Base-by-base conservation (phyloP, 2,888 invertebrate species). In the Oxystoma pomonae region DNA sequence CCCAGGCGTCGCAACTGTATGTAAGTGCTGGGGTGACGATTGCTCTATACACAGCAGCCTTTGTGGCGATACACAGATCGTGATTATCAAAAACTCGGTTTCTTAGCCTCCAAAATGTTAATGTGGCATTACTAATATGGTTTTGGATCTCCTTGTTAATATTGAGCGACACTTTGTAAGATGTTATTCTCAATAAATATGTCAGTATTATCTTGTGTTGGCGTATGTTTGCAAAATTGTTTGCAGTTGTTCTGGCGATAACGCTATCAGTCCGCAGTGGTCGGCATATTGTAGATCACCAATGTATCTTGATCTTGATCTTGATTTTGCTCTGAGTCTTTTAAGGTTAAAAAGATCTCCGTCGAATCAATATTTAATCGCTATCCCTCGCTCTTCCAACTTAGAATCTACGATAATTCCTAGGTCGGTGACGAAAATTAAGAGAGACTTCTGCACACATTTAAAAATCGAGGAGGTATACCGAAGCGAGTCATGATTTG, bases 361-460 rank as follows among this genome's bases (percentile, higher is more conserved):
- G 7, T 50, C 59, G 17, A 19, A 19, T 1, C 19, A 9, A n/a
- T 50, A 49, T 16, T 16, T 51, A 12, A 49, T 17, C 1, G 49
- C 53, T 53, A 53, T 53, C 5, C 21, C 55, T 53, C 60, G 52
- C 53, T 59, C 55, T 19, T 59, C 16, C 7, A 55, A 18, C 19
- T 55, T 59, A n/a, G 9, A 53, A 20, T 59, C 55, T 5, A 59
- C 60, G 2, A 59, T 55, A 12, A 59, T 59, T 17, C 21, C 52
- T 52, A 21, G 21, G 2, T 52, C 52, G n/a, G n/a, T 55, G 21
- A 55, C 21, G 20, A 52, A 59, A 1, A 53, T 19, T 52, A 2
- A 55, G 52, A 53, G 17, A 59, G 60, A 18, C 60, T 59, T 35
- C 18, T 59, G 19, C 59, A 59, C 18, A 59, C 50, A 50, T 16